Base-by-base conservation (phyloP, 2,113 vertebrate genomes). In the Chloebia gouldiae region DNA sequence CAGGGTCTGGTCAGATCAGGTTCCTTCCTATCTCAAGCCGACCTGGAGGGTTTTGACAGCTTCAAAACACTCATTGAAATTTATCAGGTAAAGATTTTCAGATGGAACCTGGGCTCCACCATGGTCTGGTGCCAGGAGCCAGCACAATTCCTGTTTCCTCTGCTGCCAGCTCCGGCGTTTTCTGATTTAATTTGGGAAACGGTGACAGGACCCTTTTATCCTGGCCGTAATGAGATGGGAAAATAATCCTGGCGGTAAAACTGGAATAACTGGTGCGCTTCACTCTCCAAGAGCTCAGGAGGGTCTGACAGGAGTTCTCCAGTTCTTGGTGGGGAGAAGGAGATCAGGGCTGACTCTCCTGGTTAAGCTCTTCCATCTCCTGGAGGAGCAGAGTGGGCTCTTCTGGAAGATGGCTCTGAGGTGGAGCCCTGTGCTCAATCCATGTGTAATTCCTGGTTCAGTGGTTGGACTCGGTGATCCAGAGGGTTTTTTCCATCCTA, bases 391-490 rank as follows among this genome's bases (percentile, higher is more conserved):
- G 35, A 24, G 59, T 4, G 3, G 11, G 25, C 1, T 83, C 21
- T 35, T n/a, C 16, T 28, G 42, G 54, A 42, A 7, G 25, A 28
- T 1, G 4, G 11, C 6, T 47, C 25, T 65, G 12, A 12, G 5
- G 47, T 2, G 42, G 24, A 25, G 45, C 44, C 11, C 15, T 40
- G 54, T 59, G 61, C 66, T 80, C n/a, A 4, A 10, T 13, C 45
- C 11, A 0, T 14, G 31, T 1, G 3, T 3, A 16, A 53, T 53
- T 81, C 45, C 53, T 4, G 45, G 15, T 75, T 44, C 39, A 6
- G 3, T 39, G 59, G 37, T n/a, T 11, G 77, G 37, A 7, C 4
- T 66, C 0, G 0, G 24, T 30, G 45, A 53, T n/a, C 39, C 69
- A 19, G 18, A 59, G 76, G 60, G 15, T 33, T 18, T 60, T 68